These are phyloP conservation scores for Hippopotamyrus pictus DNA, from an alignment of 2,797 vertebrate genomes.

Conservation along the genomic window DNA sequence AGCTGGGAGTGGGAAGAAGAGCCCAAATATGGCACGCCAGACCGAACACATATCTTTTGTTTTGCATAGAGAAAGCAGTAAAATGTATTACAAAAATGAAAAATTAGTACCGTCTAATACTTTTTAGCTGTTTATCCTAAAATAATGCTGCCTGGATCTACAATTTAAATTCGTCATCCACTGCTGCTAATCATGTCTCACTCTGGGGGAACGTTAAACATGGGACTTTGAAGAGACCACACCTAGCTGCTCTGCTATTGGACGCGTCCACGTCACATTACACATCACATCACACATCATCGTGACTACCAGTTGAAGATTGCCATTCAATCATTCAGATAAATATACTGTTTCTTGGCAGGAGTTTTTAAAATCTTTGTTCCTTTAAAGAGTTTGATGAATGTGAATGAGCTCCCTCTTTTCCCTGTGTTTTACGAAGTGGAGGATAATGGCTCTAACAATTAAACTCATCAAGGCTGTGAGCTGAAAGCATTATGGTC, in stretches of 20 bases:
- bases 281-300: not conserved
- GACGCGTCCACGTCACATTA: not conserved
- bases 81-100: not conserved
- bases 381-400: not conserved
- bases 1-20: not conserved
- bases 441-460: not conserved
- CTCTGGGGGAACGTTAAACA: not conserved
- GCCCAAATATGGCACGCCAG: not conserved
- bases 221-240: not conserved
- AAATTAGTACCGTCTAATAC: not conserved
- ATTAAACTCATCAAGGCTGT: not conserved
- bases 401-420: not conserved
- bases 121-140: not conserved
- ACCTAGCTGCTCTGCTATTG: too few relatives aligned
- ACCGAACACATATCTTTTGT: not conserved
- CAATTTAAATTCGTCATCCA: not conserved
- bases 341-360: not conserved
- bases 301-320: not conserved
- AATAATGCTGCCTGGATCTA: not conserved
- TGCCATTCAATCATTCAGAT: not conserved
- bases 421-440: not conserved
- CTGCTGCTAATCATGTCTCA: not conserved
- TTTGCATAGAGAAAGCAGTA: not conserved
- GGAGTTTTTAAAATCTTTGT: not conserved
- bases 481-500: not conserved